Conservation (phyloP, 2,113 vertebrate species). For the Regulus satrapa region DNA sequence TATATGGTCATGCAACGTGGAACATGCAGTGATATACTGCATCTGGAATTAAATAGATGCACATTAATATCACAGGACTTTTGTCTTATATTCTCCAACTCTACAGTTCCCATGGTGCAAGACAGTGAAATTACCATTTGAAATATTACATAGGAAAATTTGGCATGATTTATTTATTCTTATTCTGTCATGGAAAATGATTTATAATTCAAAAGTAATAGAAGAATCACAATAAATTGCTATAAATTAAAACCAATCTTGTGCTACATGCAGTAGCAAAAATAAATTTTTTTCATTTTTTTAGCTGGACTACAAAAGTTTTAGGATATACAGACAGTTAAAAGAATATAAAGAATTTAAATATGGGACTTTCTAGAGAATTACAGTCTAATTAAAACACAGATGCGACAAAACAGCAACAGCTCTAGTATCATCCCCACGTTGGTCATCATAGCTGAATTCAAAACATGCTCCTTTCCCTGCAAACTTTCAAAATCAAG, state of each 20-base stretch:
- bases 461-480: not conserved
- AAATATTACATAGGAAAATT: not conserved
- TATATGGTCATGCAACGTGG: not conserved
- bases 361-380: not conserved
- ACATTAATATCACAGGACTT: not conserved
- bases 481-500: not conserved
- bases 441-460: not conserved
- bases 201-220: conserved; percentile 4
- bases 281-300: not conserved
- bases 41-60: not conserved
- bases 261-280: not conserved
- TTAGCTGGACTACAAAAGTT: not conserved
- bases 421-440: not conserved
- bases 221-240: not conserved
- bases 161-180: not conserved
- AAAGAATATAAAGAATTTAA: not conserved
- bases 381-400: conserved; percentile 25
- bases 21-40: not conserved
- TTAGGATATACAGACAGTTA: not conserved
- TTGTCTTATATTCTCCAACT: not conserved
- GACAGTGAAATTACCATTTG: not conserved
- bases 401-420: conserved; percentile 5
- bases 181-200: not conserved
- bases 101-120: not conserved
- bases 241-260: not conserved